A percentile compares a stretch with the other conserved stretches of the same genome.
These are phyloP conservation scores for Thymelicus lineola DNA, from an alignment of 2,888 invertebrate species.

Conservation along the genomic window DNA sequence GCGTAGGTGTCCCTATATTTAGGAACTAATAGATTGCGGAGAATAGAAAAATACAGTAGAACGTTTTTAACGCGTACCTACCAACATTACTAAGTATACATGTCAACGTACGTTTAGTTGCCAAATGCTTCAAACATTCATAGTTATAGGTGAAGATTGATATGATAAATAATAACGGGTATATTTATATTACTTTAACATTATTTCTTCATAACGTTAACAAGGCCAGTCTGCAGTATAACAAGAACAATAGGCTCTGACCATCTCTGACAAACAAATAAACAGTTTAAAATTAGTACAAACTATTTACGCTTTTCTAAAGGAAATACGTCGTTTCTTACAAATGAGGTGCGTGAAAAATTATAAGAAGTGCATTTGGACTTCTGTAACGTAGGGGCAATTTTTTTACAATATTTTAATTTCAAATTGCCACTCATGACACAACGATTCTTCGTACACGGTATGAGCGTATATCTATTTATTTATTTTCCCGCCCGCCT, in stretches of 20 bases:
- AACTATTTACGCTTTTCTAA: neutral
- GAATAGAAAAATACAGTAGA: neutral
- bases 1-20: neutral
- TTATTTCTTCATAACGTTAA: neutral
- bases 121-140: neutral
- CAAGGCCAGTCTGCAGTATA: neutral
- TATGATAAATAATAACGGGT: neutral
- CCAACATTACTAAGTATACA: neutral
- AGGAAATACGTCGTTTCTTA: too few relatives aligned
- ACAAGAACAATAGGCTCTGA: neutral
- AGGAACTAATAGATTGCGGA: neutral
- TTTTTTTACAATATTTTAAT: too few relatives aligned
- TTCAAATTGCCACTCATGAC: too few relatives aligned
- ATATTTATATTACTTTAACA: constrained; percentile 4
- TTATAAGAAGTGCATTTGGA: too few relatives aligned
- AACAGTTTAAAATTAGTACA: neutral
- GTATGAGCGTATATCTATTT: too few relatives aligned
- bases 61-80: neutral
- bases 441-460: too few relatives aligned
- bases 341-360: too few relatives aligned
- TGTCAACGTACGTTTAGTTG: neutral
- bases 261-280: neutral
- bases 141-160: neutral
- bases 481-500: too few relatives aligned
- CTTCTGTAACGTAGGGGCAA: too few relatives aligned